Percentiles rank a stretch among this genome's conserved stretches.
Conservation (phyloP, 2,888 invertebrate genomes). For the Coleophora flavipennella region DNA sequence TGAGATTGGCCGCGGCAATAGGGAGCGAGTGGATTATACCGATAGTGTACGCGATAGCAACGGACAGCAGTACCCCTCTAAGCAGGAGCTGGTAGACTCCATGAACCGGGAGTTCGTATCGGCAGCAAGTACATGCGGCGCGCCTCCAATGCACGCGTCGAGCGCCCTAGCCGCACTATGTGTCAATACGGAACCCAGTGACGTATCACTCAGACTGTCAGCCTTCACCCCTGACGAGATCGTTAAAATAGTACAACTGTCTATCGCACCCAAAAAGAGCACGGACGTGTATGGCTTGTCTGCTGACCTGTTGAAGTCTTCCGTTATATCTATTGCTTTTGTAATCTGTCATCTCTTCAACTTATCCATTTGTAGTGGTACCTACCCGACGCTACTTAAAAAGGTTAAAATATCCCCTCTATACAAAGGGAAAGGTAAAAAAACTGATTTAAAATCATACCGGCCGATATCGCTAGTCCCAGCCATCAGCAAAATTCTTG, state of each 20-base stretch:
- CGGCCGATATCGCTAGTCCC: conserved; percentile 1
- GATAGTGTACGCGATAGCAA: no score
- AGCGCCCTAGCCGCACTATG: not conserved
- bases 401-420: not conserved
- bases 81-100: not conserved
- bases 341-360: not conserved
- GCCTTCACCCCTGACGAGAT: not conserved
- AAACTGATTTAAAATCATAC: not conserved
- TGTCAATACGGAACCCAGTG: not conserved
- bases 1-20: not conserved
- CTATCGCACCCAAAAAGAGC: not conserved
- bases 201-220: not conserved
- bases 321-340: not conserved
- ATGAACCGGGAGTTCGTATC: not conserved
- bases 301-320: not conserved
- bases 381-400: not conserved
- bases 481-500: not conserved
- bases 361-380: not conserved
- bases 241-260: not conserved
- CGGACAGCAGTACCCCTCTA: not conserved
- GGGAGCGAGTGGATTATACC: not conserved
- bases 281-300: not conserved
- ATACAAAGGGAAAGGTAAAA: conserved; percentile 2
- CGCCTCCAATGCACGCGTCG: no score
- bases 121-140: not conserved